phyloP scores from a whole-genome alignment of 1,140 invertebrate genomes.

The Chironomus striatipennis region DNA sequence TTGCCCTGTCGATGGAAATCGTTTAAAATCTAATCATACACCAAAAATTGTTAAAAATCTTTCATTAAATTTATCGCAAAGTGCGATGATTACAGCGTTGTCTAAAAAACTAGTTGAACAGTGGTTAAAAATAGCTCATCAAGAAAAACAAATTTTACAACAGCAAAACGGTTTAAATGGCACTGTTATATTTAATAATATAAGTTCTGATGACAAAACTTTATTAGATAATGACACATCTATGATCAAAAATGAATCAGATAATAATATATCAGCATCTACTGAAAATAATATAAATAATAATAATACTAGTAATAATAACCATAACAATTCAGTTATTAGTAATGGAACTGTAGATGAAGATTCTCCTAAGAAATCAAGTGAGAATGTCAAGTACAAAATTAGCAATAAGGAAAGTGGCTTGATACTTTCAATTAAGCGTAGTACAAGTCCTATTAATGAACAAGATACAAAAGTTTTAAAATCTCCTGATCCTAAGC shows the following conservation, averaged over 20 bases:
- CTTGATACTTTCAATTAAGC: not conserved
- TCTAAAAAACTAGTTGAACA: constrained; percentile 77
- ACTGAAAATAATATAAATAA: not conserved
- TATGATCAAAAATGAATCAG: not conserved
- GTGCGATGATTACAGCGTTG: constrained; percentile 57
- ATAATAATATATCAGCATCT: not conserved
- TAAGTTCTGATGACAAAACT: not conserved
- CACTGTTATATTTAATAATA: constrained; percentile 31
- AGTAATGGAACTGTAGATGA: constrained; percentile 40
- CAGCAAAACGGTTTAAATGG: constrained; percentile 32
- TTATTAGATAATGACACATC: not conserved
- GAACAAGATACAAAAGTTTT: not conserved
- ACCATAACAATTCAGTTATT: not conserved
- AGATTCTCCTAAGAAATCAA: constrained; percentile 39
- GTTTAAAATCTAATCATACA: constrained; percentile 82
- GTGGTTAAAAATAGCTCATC: constrained; percentile 79
- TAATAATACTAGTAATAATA: not conserved
- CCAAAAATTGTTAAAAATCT: constrained; percentile 85
- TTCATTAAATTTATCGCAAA: constrained; percentile 67
- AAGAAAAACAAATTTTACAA: constrained; percentile 43
- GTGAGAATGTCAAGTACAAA: constrained; percentile 35
- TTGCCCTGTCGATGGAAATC: constrained; percentile 80
- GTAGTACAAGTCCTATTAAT: not conserved
- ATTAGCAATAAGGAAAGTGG: not conserved
- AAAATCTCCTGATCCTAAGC: constrained; percentile 25